phyloP scores from a whole-genome alignment of 1,140 invertebrate species.

The Drosophila nannoptera region DNA sequence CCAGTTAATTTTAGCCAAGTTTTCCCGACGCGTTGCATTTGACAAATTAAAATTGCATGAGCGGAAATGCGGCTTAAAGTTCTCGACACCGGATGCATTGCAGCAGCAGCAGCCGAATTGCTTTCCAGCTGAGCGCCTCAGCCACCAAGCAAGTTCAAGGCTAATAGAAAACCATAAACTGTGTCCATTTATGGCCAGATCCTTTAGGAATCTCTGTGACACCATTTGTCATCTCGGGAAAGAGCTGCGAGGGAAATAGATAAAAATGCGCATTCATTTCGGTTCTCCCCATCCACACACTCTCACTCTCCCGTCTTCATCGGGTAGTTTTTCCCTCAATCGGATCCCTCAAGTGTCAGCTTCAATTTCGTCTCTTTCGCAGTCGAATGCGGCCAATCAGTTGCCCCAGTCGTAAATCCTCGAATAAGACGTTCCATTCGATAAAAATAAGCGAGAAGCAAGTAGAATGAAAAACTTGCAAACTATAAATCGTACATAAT shows the following conservation, averaged over 20 bases:
- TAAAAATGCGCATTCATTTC: conserved; percentile 34
- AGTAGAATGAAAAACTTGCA: too few relatives aligned
- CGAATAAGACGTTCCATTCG: conserved; percentile 5
- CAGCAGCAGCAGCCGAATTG: conserved; percentile 49
- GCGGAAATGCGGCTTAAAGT: conserved; percentile 74
- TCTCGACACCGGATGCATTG: conserved; percentile 48
- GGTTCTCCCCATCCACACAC: neutral
- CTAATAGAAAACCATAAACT: conserved; percentile 37
- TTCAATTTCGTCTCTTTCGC: conserved; percentile 24
- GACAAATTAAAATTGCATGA: conserved; percentile 78
- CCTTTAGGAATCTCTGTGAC: conserved; percentile 25
- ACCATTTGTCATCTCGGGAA: conserved; percentile 38
- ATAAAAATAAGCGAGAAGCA: neutral
- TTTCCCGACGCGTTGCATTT: conserved; percentile 53
- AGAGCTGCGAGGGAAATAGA: conserved; percentile 1
- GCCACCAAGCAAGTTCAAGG: conserved; percentile 37
- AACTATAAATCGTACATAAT: too few relatives aligned
- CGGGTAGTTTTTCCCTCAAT: neutral
- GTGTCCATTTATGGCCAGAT: conserved; percentile 27
- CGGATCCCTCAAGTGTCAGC: conserved; percentile 13
- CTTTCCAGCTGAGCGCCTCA: conserved; percentile 23
- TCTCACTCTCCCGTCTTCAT: neutral
- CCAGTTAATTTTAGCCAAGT: conserved; percentile 68
- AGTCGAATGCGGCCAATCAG: conserved; percentile 20
- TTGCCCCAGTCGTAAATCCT: conserved; percentile 29